These are phyloP conservation scores for Dorcus parallelipipedus DNA, from an alignment of 2,888 invertebrate species.

Conservation along the genomic window DNA sequence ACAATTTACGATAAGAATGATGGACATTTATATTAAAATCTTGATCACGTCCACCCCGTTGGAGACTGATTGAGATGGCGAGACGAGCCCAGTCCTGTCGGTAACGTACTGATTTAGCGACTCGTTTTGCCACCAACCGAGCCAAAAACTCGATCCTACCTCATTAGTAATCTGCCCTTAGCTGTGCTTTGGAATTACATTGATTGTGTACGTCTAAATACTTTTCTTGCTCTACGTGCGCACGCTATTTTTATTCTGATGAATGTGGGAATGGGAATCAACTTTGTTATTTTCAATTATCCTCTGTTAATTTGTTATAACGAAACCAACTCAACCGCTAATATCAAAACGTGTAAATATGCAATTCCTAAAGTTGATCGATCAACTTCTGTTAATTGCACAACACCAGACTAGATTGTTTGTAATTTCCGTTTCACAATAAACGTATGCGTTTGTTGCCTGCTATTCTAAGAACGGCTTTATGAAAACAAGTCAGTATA, in stretches of 20 bases:
- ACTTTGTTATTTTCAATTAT: no score
- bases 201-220: slow-evolving; percentile 1
- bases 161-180: slow-evolving; percentile 16
- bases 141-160: slow-evolving; percentile 16
- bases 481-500: slow-evolving; percentile 1
- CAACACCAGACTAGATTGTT: no score
- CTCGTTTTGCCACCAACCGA: slow-evolving; percentile 22
- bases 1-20: slow-evolving; percentile 19
- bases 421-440: no score
- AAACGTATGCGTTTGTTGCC: no score
- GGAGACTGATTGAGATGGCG: slow-evolving; percentile 22
- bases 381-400: no score
- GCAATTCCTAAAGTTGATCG: no score
- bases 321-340: no score
- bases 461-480: neutral
- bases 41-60: slow-evolving; percentile 20
- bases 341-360: no score
- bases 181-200: neutral
- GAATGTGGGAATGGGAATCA: no score
- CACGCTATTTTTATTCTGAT: no score
- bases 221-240: neutral
- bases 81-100: slow-evolving; percentile 16
- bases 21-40: slow-evolving; percentile 22
- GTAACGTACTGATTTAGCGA: slow-evolving; percentile 21
- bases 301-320: no score